phyloP scores from a whole-genome alignment of 92 coral and sea anemone genomes.

The Phenganax marumi region DNA sequence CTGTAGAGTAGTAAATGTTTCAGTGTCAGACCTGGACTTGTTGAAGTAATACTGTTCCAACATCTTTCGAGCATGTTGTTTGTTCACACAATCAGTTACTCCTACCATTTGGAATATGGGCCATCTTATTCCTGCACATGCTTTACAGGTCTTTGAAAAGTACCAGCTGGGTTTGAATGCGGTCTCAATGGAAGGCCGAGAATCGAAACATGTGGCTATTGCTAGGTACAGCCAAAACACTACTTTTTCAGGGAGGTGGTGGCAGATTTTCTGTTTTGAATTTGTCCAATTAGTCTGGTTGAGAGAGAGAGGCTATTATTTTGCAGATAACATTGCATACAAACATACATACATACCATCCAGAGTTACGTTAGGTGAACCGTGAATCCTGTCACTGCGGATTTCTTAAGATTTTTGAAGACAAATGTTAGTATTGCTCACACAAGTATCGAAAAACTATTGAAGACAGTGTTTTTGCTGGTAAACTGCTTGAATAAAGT shows the following conservation, averaged over 20 bases:
- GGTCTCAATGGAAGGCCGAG: conserved; percentile 70
- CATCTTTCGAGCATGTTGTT: conserved; percentile 58
- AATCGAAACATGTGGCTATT: conserved; percentile 61
- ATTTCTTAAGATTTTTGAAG: conserved; percentile 47
- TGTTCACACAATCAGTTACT: conserved; percentile 57
- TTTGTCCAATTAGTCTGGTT: conserved; percentile 44
- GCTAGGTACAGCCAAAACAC: conserved; percentile 62
- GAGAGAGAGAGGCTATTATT: conserved; percentile 48
- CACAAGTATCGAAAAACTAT: conserved; percentile 59
- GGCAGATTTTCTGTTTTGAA: conserved; percentile 33
- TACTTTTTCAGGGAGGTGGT: conserved; percentile 37
- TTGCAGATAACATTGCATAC: neutral
- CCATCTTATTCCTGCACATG: conserved; percentile 67
- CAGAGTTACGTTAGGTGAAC: conserved; percentile 62
- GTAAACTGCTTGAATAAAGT: conserved; percentile 52
- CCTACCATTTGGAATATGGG: conserved; percentile 66
- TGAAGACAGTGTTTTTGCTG: conserved; percentile 57
- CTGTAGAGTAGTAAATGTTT: conserved; percentile 63
- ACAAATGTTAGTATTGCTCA: conserved; percentile 62
- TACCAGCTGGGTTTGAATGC: conserved; percentile 63
- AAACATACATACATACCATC: conserved; percentile 63
- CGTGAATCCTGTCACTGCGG: conserved; percentile 73
- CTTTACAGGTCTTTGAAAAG: conserved; percentile 57
- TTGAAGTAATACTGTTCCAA: conserved; percentile 63
- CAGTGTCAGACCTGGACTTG: conserved; percentile 41